phyloP scores from a whole-genome alignment of 2,797 vertebrate species.

The Pantherophis alleghaniensis region DNA sequence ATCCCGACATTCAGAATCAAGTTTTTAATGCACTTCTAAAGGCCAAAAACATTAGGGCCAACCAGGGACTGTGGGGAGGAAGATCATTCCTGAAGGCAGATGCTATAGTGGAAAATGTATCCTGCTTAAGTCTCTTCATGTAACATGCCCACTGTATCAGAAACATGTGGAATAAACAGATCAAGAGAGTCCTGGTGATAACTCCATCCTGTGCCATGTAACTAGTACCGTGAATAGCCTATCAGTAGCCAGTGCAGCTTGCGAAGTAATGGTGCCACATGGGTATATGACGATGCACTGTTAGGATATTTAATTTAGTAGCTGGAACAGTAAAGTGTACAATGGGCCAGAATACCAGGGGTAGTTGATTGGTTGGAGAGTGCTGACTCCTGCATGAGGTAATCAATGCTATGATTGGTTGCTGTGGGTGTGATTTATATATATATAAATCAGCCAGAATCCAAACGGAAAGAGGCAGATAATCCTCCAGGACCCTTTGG shows the following conservation, averaged over 20 bases:
- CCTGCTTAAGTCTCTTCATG: background rate
- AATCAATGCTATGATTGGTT: too few relatives aligned
- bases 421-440: too few relatives aligned
- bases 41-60: background rate
- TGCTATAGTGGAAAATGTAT: background rate
- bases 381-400: too few relatives aligned
- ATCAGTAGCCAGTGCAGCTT: background rate
- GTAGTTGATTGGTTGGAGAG: too few relatives aligned
- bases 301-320: too few relatives aligned
- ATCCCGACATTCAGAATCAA: background rate
- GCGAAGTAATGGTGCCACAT: background rate
- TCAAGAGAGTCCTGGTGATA: background rate
- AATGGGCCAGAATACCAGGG: too few relatives aligned
- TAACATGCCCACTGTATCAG: background rate
- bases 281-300: background rate
- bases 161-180: background rate
- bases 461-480: too few relatives aligned
- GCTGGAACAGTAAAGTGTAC: too few relatives aligned
- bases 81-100: background rate
- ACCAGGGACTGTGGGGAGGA: background rate
- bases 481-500: too few relatives aligned
- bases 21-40: background rate
- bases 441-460: too few relatives aligned
- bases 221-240: background rate
- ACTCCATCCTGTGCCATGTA: background rate